These are phyloP conservation scores for Cephus pygmeus DNA, from an alignment of 2,888 invertebrate genomes.

Conservation along the genomic window DNA sequence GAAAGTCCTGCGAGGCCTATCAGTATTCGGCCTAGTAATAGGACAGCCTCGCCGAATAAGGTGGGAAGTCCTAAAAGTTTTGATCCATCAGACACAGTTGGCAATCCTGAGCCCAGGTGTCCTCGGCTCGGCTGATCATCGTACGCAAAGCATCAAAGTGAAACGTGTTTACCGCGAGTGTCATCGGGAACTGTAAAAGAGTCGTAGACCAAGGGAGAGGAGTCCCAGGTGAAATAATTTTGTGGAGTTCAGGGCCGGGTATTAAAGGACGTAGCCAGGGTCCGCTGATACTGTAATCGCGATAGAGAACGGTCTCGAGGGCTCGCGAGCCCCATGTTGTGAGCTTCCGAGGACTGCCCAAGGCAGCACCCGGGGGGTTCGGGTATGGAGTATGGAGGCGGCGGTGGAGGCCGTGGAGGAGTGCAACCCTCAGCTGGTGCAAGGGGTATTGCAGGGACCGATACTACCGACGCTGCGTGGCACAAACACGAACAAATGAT, in stretches of 20 bases:
- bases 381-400: slow-evolving; percentile 64
- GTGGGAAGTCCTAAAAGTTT: neutral
- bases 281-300: neutral
- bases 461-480: slow-evolving; percentile 65
- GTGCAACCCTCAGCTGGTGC: slow-evolving; percentile 60
- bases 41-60: neutral
- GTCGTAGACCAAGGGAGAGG: neutral
- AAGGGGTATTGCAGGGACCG: slow-evolving; percentile 59
- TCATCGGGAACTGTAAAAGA: slow-evolving; percentile 2
- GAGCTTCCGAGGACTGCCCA: slow-evolving; percentile 59
- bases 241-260: neutral
- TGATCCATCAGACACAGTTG: neutral
- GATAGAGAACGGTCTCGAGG: slow-evolving; percentile 35
- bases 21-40: neutral
- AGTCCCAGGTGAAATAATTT: neutral
- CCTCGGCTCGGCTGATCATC: neutral
- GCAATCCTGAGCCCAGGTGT: neutral
- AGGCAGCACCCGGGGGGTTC: slow-evolving; percentile 51
- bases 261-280: neutral
- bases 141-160: neutral
- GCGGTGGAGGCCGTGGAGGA: slow-evolving; percentile 52
- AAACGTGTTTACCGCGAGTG: neutral
- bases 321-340: slow-evolving; percentile 59
- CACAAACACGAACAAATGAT: slow-evolving; percentile 65
- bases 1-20: neutral